phyloP scores from a whole-genome alignment of 2,888 invertebrate species.

The Drosophila longiperda region DNA sequence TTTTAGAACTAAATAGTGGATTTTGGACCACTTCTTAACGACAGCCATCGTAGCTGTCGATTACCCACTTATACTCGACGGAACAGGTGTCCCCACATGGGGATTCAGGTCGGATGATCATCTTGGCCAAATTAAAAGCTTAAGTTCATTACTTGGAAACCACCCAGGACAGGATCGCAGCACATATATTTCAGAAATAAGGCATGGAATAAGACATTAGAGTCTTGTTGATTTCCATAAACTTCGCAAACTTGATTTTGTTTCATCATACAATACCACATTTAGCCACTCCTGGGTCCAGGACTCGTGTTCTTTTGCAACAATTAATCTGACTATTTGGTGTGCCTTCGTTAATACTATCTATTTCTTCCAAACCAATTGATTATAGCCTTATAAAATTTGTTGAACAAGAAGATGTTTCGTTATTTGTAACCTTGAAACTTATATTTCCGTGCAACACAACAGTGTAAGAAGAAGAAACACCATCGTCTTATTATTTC shows the following conservation, averaged over 20 bases:
- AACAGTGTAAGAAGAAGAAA: too few relatives aligned
- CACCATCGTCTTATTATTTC: background rate
- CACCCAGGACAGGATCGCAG: background rate
- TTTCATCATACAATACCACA: background rate
- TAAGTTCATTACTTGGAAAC: background rate
- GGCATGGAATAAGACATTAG: background rate
- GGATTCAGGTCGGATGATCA: background rate
- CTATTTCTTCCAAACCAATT: background rate
- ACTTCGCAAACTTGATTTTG: background rate
- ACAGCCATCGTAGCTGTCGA: too few relatives aligned
- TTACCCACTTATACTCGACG: background rate
- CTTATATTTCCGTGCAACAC: too few relatives aligned
- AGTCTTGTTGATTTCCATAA: background rate
- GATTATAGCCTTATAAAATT: background rate
- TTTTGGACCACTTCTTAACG: background rate
- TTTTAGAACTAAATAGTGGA: background rate
- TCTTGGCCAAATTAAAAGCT: background rate
- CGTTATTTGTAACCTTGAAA: background rate
- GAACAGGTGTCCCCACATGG: background rate
- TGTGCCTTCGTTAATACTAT: background rate
- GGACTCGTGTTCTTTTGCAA: background rate
- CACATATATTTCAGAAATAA: background rate
- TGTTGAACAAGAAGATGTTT: background rate
- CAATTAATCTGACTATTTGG: background rate
- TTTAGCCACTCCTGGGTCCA: background rate